Percentiles rank a stretch among this genome's conserved stretches.
Conservation (phyloP, 2,113 vertebrate species). For the Pituophis catenifer region DNA sequence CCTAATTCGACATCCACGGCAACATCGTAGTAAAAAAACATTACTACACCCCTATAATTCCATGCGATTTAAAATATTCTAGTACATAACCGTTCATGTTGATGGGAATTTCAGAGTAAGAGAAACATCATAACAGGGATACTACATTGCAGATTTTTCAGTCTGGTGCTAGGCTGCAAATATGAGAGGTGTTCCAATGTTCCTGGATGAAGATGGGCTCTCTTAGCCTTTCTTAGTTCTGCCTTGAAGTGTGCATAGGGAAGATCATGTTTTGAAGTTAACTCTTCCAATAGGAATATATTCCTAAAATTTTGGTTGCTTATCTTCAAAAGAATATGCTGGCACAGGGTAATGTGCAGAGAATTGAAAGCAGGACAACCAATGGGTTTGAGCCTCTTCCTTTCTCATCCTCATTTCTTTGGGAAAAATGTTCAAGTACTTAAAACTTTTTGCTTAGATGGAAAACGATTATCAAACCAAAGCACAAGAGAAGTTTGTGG, state of each 20-base stretch:
- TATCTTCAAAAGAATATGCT: background rate
- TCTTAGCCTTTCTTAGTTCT: background rate
- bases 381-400: background rate
- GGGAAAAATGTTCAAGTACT: background rate
- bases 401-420: background rate
- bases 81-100: background rate
- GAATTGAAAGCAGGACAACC: background rate
- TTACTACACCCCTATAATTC: background rate
- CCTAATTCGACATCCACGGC: background rate
- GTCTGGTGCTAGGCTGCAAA: background rate
- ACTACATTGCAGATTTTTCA: background rate
- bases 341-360: background rate
- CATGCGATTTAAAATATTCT: background rate
- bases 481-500: background rate
- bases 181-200: background rate
- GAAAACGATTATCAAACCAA: background rate
- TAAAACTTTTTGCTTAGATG: background rate
- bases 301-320: background rate
- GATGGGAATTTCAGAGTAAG: background rate
- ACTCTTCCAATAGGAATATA: background rate
- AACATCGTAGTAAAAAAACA: background rate
- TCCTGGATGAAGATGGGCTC: background rate
- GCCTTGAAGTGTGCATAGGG: background rate
- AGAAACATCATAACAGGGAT: background rate
- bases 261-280: background rate